Base-by-base conservation (phyloP, 2,797 vertebrate species). In the Acipenser oxyrinchus region DNA sequence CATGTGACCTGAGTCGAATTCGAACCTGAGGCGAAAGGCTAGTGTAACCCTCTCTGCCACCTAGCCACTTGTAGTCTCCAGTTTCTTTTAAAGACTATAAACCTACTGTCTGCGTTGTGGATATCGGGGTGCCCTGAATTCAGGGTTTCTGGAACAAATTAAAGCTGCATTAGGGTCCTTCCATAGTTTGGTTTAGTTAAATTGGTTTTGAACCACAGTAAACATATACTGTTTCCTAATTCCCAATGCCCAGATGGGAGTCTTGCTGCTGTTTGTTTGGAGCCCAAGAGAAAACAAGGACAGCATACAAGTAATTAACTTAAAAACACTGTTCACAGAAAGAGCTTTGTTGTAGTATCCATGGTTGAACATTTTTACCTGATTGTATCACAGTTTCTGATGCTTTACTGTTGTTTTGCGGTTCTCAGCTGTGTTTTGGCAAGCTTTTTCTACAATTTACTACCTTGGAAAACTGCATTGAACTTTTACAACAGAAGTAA, bases 141-240 rank as follows among this genome's bases (percentile, higher is more conserved):
- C 63, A 53, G 55, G 49, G 58, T 8, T 6, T 57, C 64, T 66
- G 64, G 23, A 64, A 62, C 23, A 49, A 18, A 62, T 66, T 62
- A 70, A 8, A 63, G n/a, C 7, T 10, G 58, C 12, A 57, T 66
- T 66, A 62, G 65, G 51, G 59, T 57, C 64, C 52, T 8, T 48
- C 49, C 59, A 55, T 13, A 64, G 69, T 37, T 37, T 37, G 37
- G 37, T 37, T 59, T 13, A 63, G 69, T 57, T 72, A 71, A 73
- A 79, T 73, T 71, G 69, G 70, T 66, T 71, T 69, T 69, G 67
- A 73, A 75, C 71, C 66, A 73, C 71, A 73, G 76, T 66, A 65
- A 64, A 51, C 73, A 67, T 72, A 71, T 70, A 64, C 65, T 69
- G 79, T 80, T 77, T 82, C 70, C 49, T 4, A 64, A 81, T 53